phyloP scores from a whole-genome alignment of 2,797 vertebrate genomes.

The Gobio occitaniae region DNA sequence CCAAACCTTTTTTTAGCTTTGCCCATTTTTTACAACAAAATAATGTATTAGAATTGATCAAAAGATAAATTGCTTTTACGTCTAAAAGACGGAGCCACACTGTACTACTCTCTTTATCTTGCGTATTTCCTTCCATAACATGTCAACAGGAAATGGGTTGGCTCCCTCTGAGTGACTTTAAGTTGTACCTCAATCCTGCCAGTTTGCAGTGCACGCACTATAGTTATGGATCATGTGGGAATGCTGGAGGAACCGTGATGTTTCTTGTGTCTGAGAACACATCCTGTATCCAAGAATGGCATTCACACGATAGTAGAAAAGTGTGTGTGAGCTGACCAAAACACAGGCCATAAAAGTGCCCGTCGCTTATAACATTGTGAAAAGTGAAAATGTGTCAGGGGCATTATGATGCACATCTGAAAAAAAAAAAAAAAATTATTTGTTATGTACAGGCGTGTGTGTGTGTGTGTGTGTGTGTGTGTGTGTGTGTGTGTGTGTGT shows the following conservation, averaged over 20 bases:
- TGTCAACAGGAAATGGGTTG: conserved; percentile 45
- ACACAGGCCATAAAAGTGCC: not conserved
- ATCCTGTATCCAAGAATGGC: conserved; percentile 29
- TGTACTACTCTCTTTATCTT: conserved; percentile 1
- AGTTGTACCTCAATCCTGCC: conserved; percentile 27
- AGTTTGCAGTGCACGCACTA: conserved; percentile 30
- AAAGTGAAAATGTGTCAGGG: not conserved
- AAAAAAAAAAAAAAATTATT: too few relatives aligned
- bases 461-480: too few relatives aligned
- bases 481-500: too few relatives aligned
- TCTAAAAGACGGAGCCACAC: not conserved
- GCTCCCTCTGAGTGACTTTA: conserved; percentile 26
- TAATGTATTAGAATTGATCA: not conserved
- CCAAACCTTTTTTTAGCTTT: not conserved
- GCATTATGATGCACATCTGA: not conserved
- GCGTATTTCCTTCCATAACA: conserved; percentile 28
- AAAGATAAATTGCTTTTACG: not conserved
- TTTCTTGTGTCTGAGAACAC: conserved; percentile 34
- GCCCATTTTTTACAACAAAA: not conserved
- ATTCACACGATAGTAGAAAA: conserved; percentile 2
- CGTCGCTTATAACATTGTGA: not conserved
- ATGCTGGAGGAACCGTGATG: not conserved
- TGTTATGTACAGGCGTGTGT: not conserved
- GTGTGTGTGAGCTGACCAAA: conserved; percentile 6
- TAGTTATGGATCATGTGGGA: conserved; percentile 43